These are phyloP conservation scores for Desmodus rotundus DNA, from an alignment of 2,113 vertebrate genomes.

Conservation along the genomic window DNA sequence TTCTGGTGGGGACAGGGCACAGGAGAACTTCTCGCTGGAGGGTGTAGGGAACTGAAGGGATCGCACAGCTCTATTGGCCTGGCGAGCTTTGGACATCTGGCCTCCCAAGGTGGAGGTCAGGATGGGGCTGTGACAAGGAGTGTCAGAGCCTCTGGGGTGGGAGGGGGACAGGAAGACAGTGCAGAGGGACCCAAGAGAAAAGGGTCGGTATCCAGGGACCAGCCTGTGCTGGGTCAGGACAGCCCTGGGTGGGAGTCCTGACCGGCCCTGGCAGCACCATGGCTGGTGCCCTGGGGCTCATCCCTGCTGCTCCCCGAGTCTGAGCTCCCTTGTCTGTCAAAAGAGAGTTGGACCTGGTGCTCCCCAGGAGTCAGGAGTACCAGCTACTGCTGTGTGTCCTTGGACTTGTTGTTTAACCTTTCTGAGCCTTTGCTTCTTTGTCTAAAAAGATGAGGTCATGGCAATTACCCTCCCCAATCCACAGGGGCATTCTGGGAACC, in stretches of 20 bases:
- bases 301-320: background rate
- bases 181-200: background rate
- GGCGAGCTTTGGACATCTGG: background rate
- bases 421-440: background rate
- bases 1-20: background rate
- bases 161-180: no score
- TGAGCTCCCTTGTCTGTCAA: background rate
- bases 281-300: background rate
- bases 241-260: background rate
- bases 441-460: background rate
- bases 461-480: background rate
- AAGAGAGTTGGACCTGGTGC: background rate
- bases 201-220: background rate
- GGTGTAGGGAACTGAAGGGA: background rate
- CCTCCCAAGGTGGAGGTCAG: background rate
- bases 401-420: background rate
- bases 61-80: background rate
- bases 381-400: background rate
- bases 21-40: background rate
- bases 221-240: background rate
- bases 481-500: background rate
- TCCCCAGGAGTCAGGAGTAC: background rate
- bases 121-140: background rate
- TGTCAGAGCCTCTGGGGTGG: background rate
- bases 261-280: background rate